These are phyloP conservation scores for Teleogryllus oceanicus DNA, from an alignment of 2,888 invertebrate species.

Conservation along the genomic window DNA sequence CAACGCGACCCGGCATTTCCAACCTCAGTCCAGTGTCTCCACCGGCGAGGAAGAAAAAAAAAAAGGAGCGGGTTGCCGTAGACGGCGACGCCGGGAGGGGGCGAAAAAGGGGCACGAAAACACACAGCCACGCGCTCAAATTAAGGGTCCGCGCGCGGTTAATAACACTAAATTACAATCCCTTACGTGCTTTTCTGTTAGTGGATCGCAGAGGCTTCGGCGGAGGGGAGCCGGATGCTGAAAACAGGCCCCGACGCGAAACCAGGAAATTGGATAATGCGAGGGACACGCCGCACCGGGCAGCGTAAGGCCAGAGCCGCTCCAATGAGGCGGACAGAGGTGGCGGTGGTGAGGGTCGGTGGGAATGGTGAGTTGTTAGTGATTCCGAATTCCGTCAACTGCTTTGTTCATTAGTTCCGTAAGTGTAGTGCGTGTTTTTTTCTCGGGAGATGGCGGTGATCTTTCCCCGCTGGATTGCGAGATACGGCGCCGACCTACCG, in stretches of 20 bases:
- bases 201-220: not conserved
- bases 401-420: too few species aligned
- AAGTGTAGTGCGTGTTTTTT: too few species aligned
- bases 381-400: too few species aligned
- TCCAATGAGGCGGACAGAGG: not conserved
- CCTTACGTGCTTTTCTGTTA: conserved; percentile 10
- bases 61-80: too few species aligned
- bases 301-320: not conserved
- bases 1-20: too few species aligned
- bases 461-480: too few species aligned
- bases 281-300: not conserved
- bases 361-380: too few species aligned
- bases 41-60: too few species aligned
- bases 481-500: too few species aligned
- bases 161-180: conserved; percentile 18
- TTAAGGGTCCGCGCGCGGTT: not conserved
- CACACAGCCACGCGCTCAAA: conserved; percentile 1
- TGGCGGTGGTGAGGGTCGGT: not conserved
- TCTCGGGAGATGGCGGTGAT: too few species aligned
- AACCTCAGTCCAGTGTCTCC: too few species aligned
- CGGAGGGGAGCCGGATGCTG: conserved; percentile 9
- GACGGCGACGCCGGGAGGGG: too few species aligned
- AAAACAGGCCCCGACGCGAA: not conserved
- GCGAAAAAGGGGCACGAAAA: not conserved
- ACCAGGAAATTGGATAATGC: conserved; percentile 18